A percentile compares a stretch with the other conserved stretches of the same genome.
Evolutionary conservation across 2,888 invertebrate genomes (phyloP).

Genomic region (Drosophila barbarae): DNA sequence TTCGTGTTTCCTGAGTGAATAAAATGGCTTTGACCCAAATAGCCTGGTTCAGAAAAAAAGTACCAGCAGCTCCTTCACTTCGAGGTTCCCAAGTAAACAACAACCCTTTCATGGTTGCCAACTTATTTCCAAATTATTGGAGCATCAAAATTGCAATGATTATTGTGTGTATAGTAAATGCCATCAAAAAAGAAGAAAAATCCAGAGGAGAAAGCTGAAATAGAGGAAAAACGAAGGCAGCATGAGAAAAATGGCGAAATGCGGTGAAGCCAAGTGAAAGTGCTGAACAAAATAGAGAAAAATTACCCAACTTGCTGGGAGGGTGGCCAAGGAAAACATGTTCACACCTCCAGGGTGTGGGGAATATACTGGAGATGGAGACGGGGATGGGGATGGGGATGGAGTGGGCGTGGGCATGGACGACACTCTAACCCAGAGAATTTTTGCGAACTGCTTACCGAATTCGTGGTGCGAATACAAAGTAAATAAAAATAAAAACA

Average conservation of each 20-base stretch:
- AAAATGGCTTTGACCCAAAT: slow-evolving; percentile 42
- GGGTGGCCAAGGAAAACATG: slow-evolving; percentile 53
- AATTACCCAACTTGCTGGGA: slow-evolving; percentile 51
- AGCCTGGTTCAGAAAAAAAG: not conserved
- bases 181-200: slow-evolving; percentile 13
- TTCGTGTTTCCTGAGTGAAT: not conserved
- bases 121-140: slow-evolving; percentile 69
- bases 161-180: slow-evolving; percentile 60
- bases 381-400: not conserved
- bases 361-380: not conserved
- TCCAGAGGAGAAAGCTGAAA: slow-evolving; percentile 12
- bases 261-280: slow-evolving; percentile 63
- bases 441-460: slow-evolving; percentile 42
- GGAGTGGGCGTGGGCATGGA: slow-evolving; percentile 15
- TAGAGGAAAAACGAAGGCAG: slow-evolving; percentile 24
- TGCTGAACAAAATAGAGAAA: slow-evolving; percentile 52
- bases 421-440: slow-evolving; percentile 39
- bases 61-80: slow-evolving; percentile 47
- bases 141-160: slow-evolving; percentile 75
- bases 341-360: slow-evolving; percentile 60
- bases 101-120: slow-evolving; percentile 54
- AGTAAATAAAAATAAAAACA: slow-evolving; percentile 74
- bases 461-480: slow-evolving; percentile 72
- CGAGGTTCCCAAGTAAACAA: slow-evolving; percentile 39
- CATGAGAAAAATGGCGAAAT: slow-evolving; percentile 29